Conservation (phyloP, 2,888 invertebrate species). For the Phasia obesa region DNA sequence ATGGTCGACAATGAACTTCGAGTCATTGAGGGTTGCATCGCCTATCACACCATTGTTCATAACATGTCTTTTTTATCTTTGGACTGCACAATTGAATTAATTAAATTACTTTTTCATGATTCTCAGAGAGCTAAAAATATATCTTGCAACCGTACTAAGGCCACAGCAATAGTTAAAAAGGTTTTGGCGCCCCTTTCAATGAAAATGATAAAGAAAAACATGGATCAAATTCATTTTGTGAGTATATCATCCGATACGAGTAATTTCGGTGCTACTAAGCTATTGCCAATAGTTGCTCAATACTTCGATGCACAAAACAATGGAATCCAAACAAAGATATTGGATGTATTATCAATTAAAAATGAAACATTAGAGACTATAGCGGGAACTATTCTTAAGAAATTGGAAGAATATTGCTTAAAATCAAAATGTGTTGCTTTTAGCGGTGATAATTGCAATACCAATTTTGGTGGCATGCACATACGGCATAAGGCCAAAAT, state of each 20-base stretch:
- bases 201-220: constrained; percentile 34
- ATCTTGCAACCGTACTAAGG: constrained; percentile 41
- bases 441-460: too few species aligned
- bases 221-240: constrained; percentile 26
- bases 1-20: constrained; percentile 38
- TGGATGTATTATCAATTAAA: constrained; percentile 44
- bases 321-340: constrained; percentile 45
- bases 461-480: too few species aligned
- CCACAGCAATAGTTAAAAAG: constrained; percentile 35
- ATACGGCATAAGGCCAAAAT: too few species aligned
- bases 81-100: not conserved
- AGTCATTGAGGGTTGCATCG: constrained; percentile 38
- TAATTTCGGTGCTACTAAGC: constrained; percentile 39
- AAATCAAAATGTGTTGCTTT: too few species aligned
- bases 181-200: too few species aligned
- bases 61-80: constrained; percentile 36
- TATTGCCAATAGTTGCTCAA: constrained; percentile 24
- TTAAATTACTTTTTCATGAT: not conserved
- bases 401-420: not conserved
- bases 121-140: constrained; percentile 27
- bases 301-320: constrained; percentile 45
- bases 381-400: not conserved
- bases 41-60: constrained; percentile 34
- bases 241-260: constrained; percentile 35
- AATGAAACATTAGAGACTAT: constrained; percentile 17